Conservation (phyloP, 2,113 vertebrate species). For the Thunnus maccoyii region DNA sequence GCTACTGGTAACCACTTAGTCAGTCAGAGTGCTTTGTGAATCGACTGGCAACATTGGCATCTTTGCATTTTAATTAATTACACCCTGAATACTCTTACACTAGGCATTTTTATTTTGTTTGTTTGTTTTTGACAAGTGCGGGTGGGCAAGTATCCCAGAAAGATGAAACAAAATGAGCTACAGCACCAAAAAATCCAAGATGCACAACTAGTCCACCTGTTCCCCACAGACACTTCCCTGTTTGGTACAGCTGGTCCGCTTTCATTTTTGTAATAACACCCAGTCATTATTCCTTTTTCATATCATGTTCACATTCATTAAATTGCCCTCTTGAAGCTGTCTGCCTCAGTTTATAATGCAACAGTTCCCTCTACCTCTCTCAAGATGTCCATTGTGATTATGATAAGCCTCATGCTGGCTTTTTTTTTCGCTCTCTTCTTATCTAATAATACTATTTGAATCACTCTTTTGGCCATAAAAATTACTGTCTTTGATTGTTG, state of each 20-base stretch:
- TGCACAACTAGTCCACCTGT: conserved; percentile 64
- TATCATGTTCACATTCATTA: conserved; percentile 10
- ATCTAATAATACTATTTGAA: conserved; percentile 69
- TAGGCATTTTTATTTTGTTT: conserved; percentile 22
- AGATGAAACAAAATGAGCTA: conserved; percentile 53
- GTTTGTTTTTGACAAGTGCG: conserved; percentile 39
- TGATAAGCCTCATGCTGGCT: conserved; percentile 37
- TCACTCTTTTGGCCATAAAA: conserved; percentile 72
- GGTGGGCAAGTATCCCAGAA: conserved; percentile 62
- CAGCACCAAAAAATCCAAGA: conserved; percentile 32
- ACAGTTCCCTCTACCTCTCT: conserved; percentile 31
- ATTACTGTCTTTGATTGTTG: conserved; percentile 72
- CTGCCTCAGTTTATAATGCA: conserved; percentile 23
- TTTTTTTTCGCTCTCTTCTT: conserved; percentile 47
- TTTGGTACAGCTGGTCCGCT: conserved; percentile 19
- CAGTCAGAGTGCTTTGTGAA: conserved; percentile 33
- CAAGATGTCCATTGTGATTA: conserved; percentile 41
- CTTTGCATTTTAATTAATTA: conserved; percentile 66
- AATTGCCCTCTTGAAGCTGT: conserved; percentile 21
- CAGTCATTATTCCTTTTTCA: conserved; percentile 5
- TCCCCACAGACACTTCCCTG: conserved; percentile 21
- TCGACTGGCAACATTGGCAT: conserved; percentile 43
- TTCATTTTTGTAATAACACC: conserved; percentile 24
- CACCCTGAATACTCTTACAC: conserved; percentile 55
- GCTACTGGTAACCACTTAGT: conserved; percentile 43